Percentiles rank a stretch among this genome's conserved stretches.
These are phyloP conservation scores for Melanaphis sacchari DNA, from an alignment of 1,140 invertebrate species.

Conservation along the genomic window DNA sequence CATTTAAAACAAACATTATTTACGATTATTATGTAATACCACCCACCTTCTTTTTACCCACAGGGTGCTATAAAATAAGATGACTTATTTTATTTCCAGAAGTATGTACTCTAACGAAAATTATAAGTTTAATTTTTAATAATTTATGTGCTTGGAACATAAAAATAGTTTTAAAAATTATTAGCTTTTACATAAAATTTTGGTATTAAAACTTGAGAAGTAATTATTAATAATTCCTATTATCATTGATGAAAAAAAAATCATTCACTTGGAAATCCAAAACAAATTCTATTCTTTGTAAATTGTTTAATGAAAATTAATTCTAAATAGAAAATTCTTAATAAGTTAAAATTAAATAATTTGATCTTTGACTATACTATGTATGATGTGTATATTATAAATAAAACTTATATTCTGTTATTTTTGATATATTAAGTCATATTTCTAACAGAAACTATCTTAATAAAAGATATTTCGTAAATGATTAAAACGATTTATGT, in stretches of 20 bases:
- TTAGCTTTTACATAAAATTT: background rate
- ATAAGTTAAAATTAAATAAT: background rate
- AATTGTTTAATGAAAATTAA: background rate
- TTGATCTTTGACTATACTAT: background rate
- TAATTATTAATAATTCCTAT: background rate
- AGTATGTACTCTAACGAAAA: background rate
- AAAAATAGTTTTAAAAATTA: constrained; percentile 8
- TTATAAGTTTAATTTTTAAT: background rate
- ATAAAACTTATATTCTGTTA: background rate
- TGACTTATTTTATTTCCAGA: constrained; percentile 1
- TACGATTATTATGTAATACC: background rate
- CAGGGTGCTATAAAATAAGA: constrained; percentile 18
- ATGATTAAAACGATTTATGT: background rate
- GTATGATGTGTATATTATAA: background rate
- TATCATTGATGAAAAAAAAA: background rate
- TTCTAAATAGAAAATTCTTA: background rate
- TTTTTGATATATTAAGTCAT: background rate
- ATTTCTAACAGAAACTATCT: background rate
- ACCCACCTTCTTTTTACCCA: background rate
- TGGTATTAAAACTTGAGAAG: background rate
- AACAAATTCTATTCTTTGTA: background rate
- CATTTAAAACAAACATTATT: constrained; percentile 29
- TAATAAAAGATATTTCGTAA: background rate
- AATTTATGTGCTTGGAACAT: background rate
- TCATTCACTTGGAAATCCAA: background rate